Base-by-base conservation (phyloP, 2,797 vertebrate species). In the Triplophysa bombifrons region DNA sequence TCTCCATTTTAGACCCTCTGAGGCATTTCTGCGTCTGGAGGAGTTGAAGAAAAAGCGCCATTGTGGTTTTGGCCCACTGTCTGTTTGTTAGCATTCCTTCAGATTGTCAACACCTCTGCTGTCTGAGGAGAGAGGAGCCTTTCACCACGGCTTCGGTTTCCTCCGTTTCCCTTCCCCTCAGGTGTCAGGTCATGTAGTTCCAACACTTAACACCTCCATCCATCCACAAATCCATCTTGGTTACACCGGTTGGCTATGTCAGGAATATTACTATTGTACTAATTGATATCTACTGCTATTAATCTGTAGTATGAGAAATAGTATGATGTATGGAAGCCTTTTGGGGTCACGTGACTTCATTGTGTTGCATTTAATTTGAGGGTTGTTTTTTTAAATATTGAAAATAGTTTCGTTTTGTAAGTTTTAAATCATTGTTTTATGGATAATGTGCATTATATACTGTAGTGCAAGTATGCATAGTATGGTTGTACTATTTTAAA, bases 51-150 rank as follows among this genome's bases (percentile, higher is more conserved):
- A 79, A 66, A 79, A 72, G 69, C 70, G 53, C 69, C 60, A 65
- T 79, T 79, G 77, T 72, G 60, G 69, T 79, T 79, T 79, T 61
- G 44, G 50, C 77, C 77, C 68, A 65, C 69, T 66, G 77, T 79
- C 69, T 79, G 22, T 79, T 51, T 65, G 61, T 72, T 53, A 72
- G 77, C 69, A 66, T 79, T 79, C 69, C 22, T 72, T 61, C 20
- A 30, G 50, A 66, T 51, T 72, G 77, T 79, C 69, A 79, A 51
- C 12, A 25, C 68, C 76, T 78, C 48, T 8, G 55, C 67, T 20
- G 76, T 78, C 76, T 70, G 66, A 70, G 66, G 76, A 61, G 44
- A 58, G 74, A 76, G 48, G 34, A 67, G 64, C 34, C 19, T 68
- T 76, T 76, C 74, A 76, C 74, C 27, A 69, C 13, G 27, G 10